Evolutionary conservation across 2,797 vertebrate species (phyloP).

Genomic region (Melanotaenia trifasciata): DNA sequence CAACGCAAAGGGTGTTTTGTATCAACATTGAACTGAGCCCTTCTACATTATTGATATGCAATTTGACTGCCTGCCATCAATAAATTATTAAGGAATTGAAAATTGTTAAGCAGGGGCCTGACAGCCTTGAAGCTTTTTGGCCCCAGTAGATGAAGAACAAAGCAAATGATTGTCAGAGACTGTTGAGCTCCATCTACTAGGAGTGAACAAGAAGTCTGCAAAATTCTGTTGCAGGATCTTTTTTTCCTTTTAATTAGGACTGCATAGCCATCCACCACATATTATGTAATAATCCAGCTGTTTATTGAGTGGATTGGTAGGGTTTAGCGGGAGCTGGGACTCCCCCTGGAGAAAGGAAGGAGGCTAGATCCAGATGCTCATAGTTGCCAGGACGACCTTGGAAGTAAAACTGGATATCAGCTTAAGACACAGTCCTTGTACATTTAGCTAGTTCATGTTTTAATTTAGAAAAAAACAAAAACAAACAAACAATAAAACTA

Average conservation of each 20-base stretch:
- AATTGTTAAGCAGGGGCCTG: constrained; percentile 72
- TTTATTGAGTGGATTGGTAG: constrained; percentile 43
- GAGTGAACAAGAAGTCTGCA: constrained; percentile 36
- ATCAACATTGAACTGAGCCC: constrained; percentile 79
- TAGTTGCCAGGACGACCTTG: constrained; percentile 23
- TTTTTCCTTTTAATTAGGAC: constrained; percentile 40
- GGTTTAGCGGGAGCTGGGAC: constrained; percentile 41
- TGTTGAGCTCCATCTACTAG: constrained; percentile 47
- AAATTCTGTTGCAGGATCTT: constrained; percentile 27
- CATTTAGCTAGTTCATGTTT: background rate
- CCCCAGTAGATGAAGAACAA: constrained; percentile 51
- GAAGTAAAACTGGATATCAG: constrained; percentile 33
- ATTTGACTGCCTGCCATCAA: constrained; percentile 80
- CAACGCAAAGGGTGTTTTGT: constrained; percentile 74
- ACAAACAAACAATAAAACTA: background rate
- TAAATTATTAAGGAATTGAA: constrained; percentile 81
- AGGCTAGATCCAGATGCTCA: constrained; percentile 56
- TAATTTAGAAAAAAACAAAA: no score
- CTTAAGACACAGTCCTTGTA: background rate
- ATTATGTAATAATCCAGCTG: constrained; percentile 70
- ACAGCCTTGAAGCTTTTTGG: constrained; percentile 64
- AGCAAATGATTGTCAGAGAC: constrained; percentile 43
- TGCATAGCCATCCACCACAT: constrained; percentile 24
- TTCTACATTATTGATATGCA: constrained; percentile 83
- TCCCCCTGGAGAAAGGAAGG: constrained; percentile 40